These are phyloP conservation scores for Aethes cnicana DNA, from an alignment of 2,888 invertebrate genomes.

Conservation along the genomic window DNA sequence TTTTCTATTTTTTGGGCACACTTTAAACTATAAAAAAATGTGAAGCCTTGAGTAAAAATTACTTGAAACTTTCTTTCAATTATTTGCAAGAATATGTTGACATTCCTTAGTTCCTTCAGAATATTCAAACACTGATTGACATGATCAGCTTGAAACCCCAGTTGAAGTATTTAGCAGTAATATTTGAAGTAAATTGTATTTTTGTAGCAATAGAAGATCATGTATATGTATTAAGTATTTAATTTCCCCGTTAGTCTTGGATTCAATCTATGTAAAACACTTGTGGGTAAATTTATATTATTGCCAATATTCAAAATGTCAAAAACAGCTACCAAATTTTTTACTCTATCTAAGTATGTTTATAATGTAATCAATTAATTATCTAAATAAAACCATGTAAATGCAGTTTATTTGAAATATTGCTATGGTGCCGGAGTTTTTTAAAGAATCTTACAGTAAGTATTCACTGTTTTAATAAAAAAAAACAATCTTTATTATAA, in stretches of 20 bases:
- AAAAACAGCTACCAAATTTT: too few relatives aligned
- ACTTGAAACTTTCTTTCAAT: too few relatives aligned
- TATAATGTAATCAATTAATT: background rate
- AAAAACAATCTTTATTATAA: conserved; percentile 33
- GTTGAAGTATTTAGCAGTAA: conserved; percentile 45
- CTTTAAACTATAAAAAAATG: too few relatives aligned
- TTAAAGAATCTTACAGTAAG: conserved; percentile 58
- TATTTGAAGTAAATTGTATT: conserved; percentile 64
- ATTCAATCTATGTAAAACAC: too few relatives aligned
- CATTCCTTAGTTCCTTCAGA: too few relatives aligned
- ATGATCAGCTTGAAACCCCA: conserved; percentile 17
- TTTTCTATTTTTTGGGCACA: too few relatives aligned
- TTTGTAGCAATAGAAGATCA: conserved; percentile 29
- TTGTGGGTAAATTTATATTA: too few relatives aligned
- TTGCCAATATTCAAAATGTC: too few relatives aligned
- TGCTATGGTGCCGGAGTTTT: conserved; percentile 45
- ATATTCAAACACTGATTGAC: too few relatives aligned
- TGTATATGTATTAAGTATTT: conserved; percentile 24
- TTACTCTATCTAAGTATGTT: background rate
- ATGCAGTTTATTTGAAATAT: conserved; percentile 66
- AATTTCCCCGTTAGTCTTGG: conserved; percentile 37
- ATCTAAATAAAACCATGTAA: background rate
- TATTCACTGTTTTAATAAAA: conserved; percentile 62
- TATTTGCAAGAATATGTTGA: too few relatives aligned
- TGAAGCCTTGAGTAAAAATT: too few relatives aligned